phyloP scores from a whole-genome alignment of 1,140 invertebrate species.

The Microplitis demolitor region DNA sequence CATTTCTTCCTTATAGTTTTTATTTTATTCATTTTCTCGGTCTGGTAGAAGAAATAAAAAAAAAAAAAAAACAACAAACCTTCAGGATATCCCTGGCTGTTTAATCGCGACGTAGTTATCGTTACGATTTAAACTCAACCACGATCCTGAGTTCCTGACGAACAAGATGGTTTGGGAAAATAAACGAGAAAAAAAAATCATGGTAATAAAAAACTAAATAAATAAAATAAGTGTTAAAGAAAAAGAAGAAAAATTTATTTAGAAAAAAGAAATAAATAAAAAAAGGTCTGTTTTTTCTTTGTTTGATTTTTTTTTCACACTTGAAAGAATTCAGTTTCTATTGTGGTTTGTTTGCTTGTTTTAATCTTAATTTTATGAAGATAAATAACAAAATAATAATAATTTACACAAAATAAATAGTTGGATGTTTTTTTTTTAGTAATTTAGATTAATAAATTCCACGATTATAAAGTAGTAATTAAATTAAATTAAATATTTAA shows the following conservation, averaged over 20 bases:
- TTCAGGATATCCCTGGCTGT: constrained; percentile 22
- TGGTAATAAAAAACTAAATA: neutral
- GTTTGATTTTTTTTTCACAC: neutral
- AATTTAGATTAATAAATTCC: too few species aligned
- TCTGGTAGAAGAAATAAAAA: neutral
- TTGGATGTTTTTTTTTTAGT: too few species aligned
- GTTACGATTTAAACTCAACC: constrained; percentile 26
- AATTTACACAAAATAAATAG: too few species aligned
- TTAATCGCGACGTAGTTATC: constrained; percentile 29
- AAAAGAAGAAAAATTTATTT: neutral
- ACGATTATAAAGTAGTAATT: too few species aligned
- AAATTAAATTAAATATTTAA: too few species aligned
- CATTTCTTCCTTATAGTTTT: neutral
- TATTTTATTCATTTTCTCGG: neutral
- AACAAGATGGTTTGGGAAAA: neutral
- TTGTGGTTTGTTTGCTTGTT: neutral
- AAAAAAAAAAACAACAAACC: neutral
- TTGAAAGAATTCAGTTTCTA: neutral
- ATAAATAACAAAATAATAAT: neutral
- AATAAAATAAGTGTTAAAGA: neutral
- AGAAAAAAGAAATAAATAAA: neutral
- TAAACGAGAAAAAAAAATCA: neutral
- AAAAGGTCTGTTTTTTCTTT: neutral
- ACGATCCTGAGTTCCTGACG: constrained; percentile 7
- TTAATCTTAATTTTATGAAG: neutral